Evolutionary conservation across 2,888 invertebrate genomes (phyloP).

Genomic region (Xylophagus ater): DNA sequence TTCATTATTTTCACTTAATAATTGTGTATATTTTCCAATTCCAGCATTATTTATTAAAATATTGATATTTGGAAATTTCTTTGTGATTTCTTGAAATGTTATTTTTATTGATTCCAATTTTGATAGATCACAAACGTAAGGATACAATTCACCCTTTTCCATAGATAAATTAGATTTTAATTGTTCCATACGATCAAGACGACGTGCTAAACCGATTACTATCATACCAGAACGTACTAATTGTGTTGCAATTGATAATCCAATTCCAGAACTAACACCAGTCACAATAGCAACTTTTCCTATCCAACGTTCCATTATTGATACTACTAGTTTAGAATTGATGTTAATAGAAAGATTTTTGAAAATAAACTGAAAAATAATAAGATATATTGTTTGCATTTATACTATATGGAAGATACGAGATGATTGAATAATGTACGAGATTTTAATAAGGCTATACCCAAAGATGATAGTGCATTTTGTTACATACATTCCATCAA

Average conservation of each 20-base stretch:
- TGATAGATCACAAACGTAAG: slow-evolving; percentile 42
- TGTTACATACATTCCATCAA: too few species aligned
- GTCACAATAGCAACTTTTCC: slow-evolving; percentile 46
- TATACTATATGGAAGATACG: too few species aligned
- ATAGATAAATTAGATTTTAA: slow-evolving; percentile 18
- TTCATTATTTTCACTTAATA: slow-evolving; percentile 23
- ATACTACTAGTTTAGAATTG: too few species aligned
- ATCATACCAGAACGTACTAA: slow-evolving; percentile 41
- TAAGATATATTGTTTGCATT: too few species aligned
- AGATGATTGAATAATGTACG: too few species aligned
- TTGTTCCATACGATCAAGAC: slow-evolving; percentile 35
- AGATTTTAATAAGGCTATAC: too few species aligned
- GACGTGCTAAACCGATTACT: slow-evolving; percentile 44
- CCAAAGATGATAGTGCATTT: too few species aligned
- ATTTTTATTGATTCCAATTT: slow-evolving; percentile 42
- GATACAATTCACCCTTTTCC: slow-evolving; percentile 30
- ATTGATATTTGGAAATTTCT: slow-evolving; percentile 42
- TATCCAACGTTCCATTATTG: slow-evolving; percentile 31
- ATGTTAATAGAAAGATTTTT: too few species aligned
- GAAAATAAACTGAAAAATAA: too few species aligned
- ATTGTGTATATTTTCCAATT: slow-evolving; percentile 24
- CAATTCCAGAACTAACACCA: slow-evolving; percentile 49
- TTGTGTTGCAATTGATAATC: slow-evolving; percentile 38
- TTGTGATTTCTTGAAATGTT: slow-evolving; percentile 42
- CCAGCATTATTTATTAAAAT: slow-evolving; percentile 50